Percentiles rank a stretch among this genome's conserved stretches.
These are phyloP conservation scores for Pyrocephalus nanus DNA, from an alignment of 2,797 vertebrate species.

Conservation along the genomic window DNA sequence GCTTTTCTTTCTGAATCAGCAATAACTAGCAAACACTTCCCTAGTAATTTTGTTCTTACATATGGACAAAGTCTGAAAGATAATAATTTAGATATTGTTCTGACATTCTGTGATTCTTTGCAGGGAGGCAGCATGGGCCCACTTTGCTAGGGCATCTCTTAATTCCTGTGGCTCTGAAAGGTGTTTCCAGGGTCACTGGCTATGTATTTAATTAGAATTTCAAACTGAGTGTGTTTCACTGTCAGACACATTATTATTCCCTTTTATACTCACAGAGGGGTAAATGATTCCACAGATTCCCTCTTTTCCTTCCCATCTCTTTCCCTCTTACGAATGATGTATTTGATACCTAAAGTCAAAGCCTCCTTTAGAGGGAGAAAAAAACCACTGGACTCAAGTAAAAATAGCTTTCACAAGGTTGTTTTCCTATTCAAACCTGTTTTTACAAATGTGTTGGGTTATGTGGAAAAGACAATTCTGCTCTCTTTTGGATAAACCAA, in stretches of 20 bases:
- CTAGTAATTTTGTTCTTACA: neutral
- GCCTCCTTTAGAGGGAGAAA: neutral
- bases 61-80: neutral
- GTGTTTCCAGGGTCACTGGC: neutral
- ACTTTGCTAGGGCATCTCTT: neutral
- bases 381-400: rapidly evolving
- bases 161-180: neutral
- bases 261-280: neutral
- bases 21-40: neutral
- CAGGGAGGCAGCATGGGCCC: neutral
- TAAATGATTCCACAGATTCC: neutral
- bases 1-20: constrained; percentile 40
- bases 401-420: neutral
- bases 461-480: neutral
- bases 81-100: neutral
- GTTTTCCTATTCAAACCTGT: neutral
- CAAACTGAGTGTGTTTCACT: neutral
- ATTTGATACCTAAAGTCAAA: neutral
- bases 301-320: neutral
- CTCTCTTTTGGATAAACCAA: neutral
- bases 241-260: neutral
- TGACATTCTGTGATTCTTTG: neutral
- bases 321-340: neutral
- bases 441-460: rapidly evolving
- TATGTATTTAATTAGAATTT: neutral